A percentile compares a stretch with the other conserved stretches of the same genome.
Conservation (phyloP, 2,888 invertebrate genomes). For the Scaptomyza flava region DNA sequence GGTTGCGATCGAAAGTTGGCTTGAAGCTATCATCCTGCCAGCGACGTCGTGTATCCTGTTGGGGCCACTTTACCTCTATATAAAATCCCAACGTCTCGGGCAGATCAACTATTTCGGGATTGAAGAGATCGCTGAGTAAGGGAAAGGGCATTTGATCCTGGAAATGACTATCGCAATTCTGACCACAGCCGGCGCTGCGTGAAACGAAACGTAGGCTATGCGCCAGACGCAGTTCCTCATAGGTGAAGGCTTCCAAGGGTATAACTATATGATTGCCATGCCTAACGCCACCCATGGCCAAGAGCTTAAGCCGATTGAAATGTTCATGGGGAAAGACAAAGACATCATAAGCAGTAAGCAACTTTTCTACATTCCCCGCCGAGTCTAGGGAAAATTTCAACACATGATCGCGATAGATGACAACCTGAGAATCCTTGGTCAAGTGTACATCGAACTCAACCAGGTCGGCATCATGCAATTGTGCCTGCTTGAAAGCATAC, state of each 20-base stretch:
- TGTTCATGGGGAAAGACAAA: slow-evolving; percentile 96
- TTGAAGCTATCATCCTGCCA: slow-evolving; percentile 90
- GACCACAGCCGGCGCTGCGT: slow-evolving; percentile 82
- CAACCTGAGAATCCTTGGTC: slow-evolving; percentile 95
- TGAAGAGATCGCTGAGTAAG: slow-evolving; percentile 91
- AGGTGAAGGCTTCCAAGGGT: slow-evolving; percentile 89
- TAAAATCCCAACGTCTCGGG: slow-evolving; percentile 92
- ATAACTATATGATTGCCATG: slow-evolving; percentile 26
- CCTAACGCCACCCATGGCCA: slow-evolving; percentile 86
- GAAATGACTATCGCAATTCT: slow-evolving; percentile 85
- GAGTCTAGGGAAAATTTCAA: slow-evolving; percentile 94
- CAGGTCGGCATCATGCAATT: slow-evolving; percentile 95
- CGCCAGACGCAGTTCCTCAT: slow-evolving; percentile 89
- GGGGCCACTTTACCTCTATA: slow-evolving; percentile 98
- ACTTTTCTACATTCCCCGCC: slow-evolving; percentile 86
- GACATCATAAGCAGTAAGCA: slow-evolving; percentile 89
- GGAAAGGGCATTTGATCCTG: slow-evolving; percentile 97
- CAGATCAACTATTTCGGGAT: slow-evolving; percentile 87
- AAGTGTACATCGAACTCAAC: slow-evolving; percentile 99
- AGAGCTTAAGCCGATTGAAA: slow-evolving; percentile 93
- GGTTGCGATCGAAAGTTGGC: slow-evolving; percentile 93
- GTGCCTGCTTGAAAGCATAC: slow-evolving; percentile 94
- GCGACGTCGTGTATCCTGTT: slow-evolving; percentile 92
- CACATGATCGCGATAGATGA: slow-evolving; percentile 97
- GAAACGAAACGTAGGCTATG: slow-evolving; percentile 87